Conservation (phyloP, 2,888 invertebrate species). For the Onchidella celtica region DNA sequence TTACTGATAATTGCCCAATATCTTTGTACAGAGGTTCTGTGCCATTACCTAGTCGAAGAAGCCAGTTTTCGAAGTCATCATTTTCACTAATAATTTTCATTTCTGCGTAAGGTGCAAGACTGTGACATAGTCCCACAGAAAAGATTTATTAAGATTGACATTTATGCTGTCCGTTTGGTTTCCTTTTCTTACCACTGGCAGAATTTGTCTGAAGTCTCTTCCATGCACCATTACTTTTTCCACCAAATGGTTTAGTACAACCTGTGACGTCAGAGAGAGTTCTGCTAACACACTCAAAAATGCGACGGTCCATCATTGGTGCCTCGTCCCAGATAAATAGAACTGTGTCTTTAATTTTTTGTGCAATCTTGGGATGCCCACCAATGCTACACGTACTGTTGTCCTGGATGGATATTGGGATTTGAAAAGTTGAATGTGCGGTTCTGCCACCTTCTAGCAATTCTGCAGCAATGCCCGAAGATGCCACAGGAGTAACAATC, state of each 20-base stretch:
- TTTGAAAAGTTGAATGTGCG: constrained; percentile 51
- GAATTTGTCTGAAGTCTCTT: too few species aligned
- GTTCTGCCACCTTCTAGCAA: constrained; percentile 70
- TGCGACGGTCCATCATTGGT: not conserved
- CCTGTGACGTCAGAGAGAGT: not conserved
- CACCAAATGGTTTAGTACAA: not conserved
- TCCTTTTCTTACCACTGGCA: too few species aligned
- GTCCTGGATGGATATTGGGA: constrained; percentile 6
- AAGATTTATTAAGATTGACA: too few species aligned
- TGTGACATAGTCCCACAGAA: too few species aligned
- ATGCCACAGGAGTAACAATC: constrained; percentile 78
- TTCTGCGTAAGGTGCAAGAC: too few species aligned
- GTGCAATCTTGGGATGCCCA: not conserved
- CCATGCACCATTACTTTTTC: not conserved
- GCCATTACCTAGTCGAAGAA: too few species aligned
- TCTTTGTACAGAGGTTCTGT: too few species aligned
- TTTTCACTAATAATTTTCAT: too few species aligned
- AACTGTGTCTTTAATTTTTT: too few species aligned
- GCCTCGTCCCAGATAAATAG: constrained; percentile 5
- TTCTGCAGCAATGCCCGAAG: constrained; percentile 81
- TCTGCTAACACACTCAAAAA: not conserved
- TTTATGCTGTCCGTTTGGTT: too few species aligned
- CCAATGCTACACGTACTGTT: not conserved
- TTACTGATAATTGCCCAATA: too few species aligned
- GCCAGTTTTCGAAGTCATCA: too few species aligned